Evolutionary conservation across 2,797 vertebrate species (phyloP).

Genomic region (Podarcis lilfordi): DNA sequence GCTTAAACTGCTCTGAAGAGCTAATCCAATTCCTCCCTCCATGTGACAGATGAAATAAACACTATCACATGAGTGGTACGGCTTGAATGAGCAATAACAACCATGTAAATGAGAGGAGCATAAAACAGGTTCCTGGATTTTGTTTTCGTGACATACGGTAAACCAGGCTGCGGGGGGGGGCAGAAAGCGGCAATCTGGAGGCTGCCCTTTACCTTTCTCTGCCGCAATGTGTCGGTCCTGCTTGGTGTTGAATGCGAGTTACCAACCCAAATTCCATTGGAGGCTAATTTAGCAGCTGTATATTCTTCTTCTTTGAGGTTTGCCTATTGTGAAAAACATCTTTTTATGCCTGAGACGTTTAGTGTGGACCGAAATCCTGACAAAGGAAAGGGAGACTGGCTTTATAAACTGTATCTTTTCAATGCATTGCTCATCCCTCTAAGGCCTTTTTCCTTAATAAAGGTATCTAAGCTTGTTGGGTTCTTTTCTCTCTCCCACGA

Average conservation of each 20-base stretch:
- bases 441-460: not conserved
- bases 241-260: not conserved
- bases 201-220: slow-evolving; percentile 1
- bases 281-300: not conserved
- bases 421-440: not conserved
- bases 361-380: not conserved
- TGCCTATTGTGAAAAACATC: not conserved
- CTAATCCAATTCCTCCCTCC: slow-evolving; percentile 41
- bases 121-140: slow-evolving; percentile 34
- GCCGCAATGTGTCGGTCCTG: not conserved
- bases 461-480: not conserved
- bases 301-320: not conserved
- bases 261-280: not conserved
- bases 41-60: slow-evolving; percentile 54
- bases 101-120: not conserved
- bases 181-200: no score
- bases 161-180: not conserved
- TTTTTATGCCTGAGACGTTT: not conserved
- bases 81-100: slow-evolving; percentile 30
- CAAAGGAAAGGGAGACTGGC: not conserved
- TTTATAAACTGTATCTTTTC: not conserved
- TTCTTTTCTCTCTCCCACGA: not conserved
- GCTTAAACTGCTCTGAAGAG: slow-evolving; percentile 45
- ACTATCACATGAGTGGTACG: slow-evolving; percentile 30
- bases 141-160: not conserved